Conservation (phyloP, 2,888 invertebrate genomes). For the Parnassius apollo region DNA sequence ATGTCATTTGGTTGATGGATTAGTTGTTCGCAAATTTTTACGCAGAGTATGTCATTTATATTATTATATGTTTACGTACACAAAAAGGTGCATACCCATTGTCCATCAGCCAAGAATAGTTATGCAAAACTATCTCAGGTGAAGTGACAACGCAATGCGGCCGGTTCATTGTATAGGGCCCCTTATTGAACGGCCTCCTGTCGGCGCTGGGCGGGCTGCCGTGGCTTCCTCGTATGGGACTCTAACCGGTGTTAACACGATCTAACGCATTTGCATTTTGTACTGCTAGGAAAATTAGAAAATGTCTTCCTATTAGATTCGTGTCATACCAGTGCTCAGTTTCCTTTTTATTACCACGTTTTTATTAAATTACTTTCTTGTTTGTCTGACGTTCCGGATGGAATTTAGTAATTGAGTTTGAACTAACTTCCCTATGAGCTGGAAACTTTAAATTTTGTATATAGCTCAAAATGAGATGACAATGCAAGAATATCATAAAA, state of each 20-base stretch:
- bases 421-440: too few relatives aligned
- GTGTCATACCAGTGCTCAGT: not conserved
- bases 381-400: too few relatives aligned
- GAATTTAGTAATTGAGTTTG: too few relatives aligned
- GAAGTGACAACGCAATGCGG: slow-evolving; percentile 71
- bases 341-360: not conserved
- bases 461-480: too few relatives aligned
- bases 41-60: too few relatives aligned
- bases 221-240: slow-evolving; percentile 29
- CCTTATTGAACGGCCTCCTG: slow-evolving; percentile 60
- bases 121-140: slow-evolving; percentile 54
- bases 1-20: too few relatives aligned
- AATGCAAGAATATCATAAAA: too few relatives aligned
- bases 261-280: slow-evolving; percentile 32
- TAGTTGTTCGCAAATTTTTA: too few relatives aligned
- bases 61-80: too few relatives aligned
- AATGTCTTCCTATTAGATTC: slow-evolving; percentile 17
- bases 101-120: slow-evolving; percentile 68
- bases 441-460: too few relatives aligned
- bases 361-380: too few relatives aligned
- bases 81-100: slow-evolving; percentile 46
- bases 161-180: slow-evolving; percentile 56
- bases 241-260: slow-evolving; percentile 35
- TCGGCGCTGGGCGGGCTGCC: slow-evolving; percentile 24
- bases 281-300: slow-evolving; percentile 25